These are phyloP conservation scores for Andrena cerasifolii DNA, from an alignment of 1,140 invertebrate genomes.

Conservation along the genomic window DNA sequence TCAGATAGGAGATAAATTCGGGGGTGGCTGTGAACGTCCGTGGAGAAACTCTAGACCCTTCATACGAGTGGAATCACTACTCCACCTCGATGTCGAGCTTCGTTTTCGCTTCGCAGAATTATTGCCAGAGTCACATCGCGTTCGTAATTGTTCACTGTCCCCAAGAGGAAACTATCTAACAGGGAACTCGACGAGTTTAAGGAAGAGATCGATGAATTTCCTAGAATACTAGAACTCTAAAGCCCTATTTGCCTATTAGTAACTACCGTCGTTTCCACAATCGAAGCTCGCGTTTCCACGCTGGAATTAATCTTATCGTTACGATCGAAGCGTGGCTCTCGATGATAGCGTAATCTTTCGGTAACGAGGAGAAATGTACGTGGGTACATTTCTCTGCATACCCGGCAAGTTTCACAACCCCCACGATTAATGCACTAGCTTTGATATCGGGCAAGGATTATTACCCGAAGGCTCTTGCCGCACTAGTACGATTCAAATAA, in stretches of 20 bases:
- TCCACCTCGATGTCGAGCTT: no score
- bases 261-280: not conserved
- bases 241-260: not conserved
- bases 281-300: not conserved
- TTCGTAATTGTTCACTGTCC: no score
- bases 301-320: constrained; percentile 19
- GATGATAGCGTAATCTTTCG: constrained; percentile 20
- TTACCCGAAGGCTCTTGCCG: not conserved
- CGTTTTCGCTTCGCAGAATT: not conserved
- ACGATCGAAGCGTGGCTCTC: not conserved
- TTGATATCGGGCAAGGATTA: constrained; percentile 9
- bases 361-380: constrained; percentile 27
- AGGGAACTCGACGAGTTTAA: not conserved
- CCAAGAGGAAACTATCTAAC: no score
- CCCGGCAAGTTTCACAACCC: not conserved
- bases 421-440: constrained; percentile 26
- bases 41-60: no score
- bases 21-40: no score
- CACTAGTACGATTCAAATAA: not conserved
- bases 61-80: no score
- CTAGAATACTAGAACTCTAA: not conserved
- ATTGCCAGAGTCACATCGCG: not conserved
- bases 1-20: no score
- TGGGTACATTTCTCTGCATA: not conserved
- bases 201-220: no score